Percentiles rank a stretch among this genome's conserved stretches.
Conservation (phyloP, 2,797 vertebrate genomes). For the Enteromius unitaeniatus region DNA sequence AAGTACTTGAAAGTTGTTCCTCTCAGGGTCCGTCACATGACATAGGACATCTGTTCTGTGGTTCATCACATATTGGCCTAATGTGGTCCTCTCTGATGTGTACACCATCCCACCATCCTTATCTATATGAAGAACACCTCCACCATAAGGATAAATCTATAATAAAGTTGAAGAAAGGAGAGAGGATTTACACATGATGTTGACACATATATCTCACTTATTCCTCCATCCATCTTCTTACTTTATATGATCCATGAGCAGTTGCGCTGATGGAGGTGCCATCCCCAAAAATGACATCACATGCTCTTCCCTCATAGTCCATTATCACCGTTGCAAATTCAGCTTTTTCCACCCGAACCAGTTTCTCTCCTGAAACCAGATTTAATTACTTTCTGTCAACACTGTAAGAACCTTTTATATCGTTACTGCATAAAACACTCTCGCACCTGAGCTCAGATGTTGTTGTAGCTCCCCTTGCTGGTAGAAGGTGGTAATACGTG, state of each 20-base stretch:
- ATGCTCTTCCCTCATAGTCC: slow-evolving; percentile 79
- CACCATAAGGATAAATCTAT: slow-evolving; percentile 81
- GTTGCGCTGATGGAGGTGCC: slow-evolving; percentile 85
- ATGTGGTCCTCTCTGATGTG: slow-evolving; percentile 63
- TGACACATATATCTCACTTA: background rate
- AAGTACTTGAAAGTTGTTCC: slow-evolving; percentile 88
- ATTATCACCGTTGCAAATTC: slow-evolving; percentile 84
- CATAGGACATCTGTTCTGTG: slow-evolving; percentile 80
- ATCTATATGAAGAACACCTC: slow-evolving; percentile 82
- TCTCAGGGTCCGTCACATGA: slow-evolving; percentile 82
- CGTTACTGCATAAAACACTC: background rate
- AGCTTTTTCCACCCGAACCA: slow-evolving; percentile 82
- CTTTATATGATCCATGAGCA: slow-evolving; percentile 85
- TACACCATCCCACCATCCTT: slow-evolving; percentile 83
- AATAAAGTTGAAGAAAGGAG: slow-evolving; percentile 10
- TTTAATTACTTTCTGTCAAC: background rate
- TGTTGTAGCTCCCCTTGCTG: slow-evolving; percentile 68
- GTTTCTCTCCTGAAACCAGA: slow-evolving; percentile 68
- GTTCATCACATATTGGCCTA: slow-evolving; percentile 85
- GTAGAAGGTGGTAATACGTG: slow-evolving; percentile 87
- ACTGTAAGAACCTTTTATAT: background rate
- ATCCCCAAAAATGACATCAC: slow-evolving; percentile 83
- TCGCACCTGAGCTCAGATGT: slow-evolving; percentile 71
- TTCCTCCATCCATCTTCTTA: slow-evolving; percentile 58
- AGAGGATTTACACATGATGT: background rate